Percentiles rank a stretch among this genome's conserved stretches.
Conservation (phyloP, 2,113 vertebrate genomes). For the Sylvicapra grimmia region DNA sequence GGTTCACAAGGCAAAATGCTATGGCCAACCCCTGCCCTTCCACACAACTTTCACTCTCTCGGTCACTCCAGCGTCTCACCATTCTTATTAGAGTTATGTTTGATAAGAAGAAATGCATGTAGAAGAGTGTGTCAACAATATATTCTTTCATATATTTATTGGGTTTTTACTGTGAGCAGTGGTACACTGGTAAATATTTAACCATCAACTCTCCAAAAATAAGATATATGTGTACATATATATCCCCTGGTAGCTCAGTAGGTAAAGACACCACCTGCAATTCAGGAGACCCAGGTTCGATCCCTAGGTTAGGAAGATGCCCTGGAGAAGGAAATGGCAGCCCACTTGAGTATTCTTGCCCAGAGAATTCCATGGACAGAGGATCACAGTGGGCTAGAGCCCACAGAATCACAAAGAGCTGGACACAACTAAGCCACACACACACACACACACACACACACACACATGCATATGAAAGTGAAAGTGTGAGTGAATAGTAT, state of each 20-base stretch:
- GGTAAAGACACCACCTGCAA: background rate
- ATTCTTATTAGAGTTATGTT: background rate
- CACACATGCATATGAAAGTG: background rate
- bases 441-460: too few relatives aligned
- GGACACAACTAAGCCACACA: background rate
- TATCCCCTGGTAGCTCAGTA: background rate
- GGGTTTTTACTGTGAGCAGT: background rate
- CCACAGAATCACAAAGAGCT: background rate
- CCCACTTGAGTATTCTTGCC: background rate
- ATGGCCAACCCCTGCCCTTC: too few relatives aligned
- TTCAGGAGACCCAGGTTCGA: background rate
- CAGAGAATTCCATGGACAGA: background rate
- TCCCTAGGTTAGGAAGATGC: background rate
- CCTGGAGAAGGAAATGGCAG: background rate
- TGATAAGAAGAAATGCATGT: background rate
- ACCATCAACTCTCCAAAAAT: background rate
- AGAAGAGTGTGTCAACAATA: background rate
- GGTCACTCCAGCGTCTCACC: background rate
- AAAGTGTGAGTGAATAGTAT: background rate
- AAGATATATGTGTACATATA: background rate
- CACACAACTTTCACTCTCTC: too few relatives aligned
- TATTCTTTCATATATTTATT: background rate
- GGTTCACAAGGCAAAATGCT: accelerated
- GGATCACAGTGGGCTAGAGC: background rate
- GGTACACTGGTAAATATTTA: background rate